These are phyloP conservation scores for Corythornis vintsioides DNA, from an alignment of 2,113 vertebrate genomes.

Conservation along the genomic window DNA sequence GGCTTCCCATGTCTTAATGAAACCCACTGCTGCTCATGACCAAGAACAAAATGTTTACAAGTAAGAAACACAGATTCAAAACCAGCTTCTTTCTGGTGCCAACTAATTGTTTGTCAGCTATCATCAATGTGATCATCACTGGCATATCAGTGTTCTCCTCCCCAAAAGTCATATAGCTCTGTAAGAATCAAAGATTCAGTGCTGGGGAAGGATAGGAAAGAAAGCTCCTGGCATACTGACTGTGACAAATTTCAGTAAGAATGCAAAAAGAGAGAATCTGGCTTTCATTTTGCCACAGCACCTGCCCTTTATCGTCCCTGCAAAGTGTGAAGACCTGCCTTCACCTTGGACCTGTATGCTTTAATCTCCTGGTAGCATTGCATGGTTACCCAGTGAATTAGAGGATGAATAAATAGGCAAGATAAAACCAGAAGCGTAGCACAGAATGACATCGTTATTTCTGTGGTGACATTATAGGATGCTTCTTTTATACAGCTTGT, in stretches of 20 bases:
- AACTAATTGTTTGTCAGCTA: rapidly evolving
- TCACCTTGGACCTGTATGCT: not conserved
- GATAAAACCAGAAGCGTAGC: not conserved
- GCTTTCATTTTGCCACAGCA: not conserved
- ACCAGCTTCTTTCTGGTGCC: not conserved
- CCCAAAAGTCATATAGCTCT: not conserved
- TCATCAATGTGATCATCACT: not conserved
- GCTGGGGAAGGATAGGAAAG: not conserved
- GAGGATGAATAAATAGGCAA: not conserved
- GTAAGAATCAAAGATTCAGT: not conserved
- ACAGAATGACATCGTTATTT: not conserved
- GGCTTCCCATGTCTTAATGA: not conserved
- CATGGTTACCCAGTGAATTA: not conserved
- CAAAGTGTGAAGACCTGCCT: not conserved
- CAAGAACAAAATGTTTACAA: not conserved
- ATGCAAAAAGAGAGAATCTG: not conserved
- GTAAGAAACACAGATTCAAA: not conserved
- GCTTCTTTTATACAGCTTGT: not conserved
- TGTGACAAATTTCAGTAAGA: not conserved
- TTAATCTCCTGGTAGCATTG: not conserved
- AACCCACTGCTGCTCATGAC: not conserved
- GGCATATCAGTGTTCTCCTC: not conserved
- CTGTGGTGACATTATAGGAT: not conserved
- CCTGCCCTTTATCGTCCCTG: not conserved
- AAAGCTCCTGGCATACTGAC: not conserved